phyloP scores from a whole-genome alignment of 1,140 invertebrate genomes.

The Drosophila subpulchrella region DNA sequence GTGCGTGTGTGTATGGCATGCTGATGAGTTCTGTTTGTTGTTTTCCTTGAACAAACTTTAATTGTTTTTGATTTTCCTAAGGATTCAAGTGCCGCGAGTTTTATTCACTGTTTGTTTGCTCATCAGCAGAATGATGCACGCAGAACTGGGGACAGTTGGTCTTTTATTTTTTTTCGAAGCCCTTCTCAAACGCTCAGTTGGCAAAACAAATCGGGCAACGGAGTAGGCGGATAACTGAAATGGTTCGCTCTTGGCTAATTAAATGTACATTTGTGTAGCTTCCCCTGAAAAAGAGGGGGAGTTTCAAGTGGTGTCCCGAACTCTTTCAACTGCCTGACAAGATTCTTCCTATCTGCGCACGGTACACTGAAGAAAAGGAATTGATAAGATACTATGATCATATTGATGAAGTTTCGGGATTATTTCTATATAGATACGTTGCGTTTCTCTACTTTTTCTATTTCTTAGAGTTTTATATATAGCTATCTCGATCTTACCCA shows the following conservation, averaged over 20 bases:
- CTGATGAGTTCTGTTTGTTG: constrained; percentile 80
- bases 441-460: too few relatives aligned
- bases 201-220: constrained; percentile 42
- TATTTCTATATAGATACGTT: too few relatives aligned
- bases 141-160: constrained; percentile 14
- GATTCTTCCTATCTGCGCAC: constrained; percentile 1
- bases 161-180: constrained; percentile 59
- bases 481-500: too few relatives aligned
- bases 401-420: too few relatives aligned
- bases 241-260: constrained; percentile 62
- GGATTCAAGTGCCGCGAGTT: constrained; percentile 75
- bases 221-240: constrained; percentile 12
- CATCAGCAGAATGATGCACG: constrained; percentile 10
- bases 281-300: constrained; percentile 24
- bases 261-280: constrained; percentile 76
- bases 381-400: too few relatives aligned
- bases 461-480: too few relatives aligned
- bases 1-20: constrained; percentile 24
- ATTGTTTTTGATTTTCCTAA: constrained; percentile 82
- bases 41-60: constrained; percentile 82
- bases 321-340: constrained; percentile 38
- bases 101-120: constrained; percentile 45
- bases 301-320: not conserved
- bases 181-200: constrained; percentile 60
- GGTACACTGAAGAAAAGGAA: constrained; percentile 5